These are phyloP conservation scores for Cenopis cana DNA, from an alignment of 2,888 invertebrate genomes.

Conservation along the genomic window DNA sequence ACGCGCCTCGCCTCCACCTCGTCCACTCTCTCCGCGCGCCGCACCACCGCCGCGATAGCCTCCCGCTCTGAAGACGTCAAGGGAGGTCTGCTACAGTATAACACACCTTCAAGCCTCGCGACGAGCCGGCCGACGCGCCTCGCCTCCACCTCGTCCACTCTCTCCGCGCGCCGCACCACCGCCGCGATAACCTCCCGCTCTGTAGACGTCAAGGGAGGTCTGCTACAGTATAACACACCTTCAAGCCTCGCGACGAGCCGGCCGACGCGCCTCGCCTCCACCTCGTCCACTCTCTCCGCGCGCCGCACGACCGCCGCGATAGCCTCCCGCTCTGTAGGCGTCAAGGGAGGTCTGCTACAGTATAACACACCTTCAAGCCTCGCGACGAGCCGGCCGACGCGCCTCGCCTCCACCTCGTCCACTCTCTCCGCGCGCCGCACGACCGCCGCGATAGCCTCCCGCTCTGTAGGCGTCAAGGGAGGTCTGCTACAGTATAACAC, in stretches of 20 bases:
- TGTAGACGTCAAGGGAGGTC: too few species aligned
- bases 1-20: slow-evolving; percentile 78
- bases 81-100: too few species aligned
- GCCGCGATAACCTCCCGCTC: slow-evolving; percentile 79
- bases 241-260: slow-evolving; percentile 95
- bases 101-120: slow-evolving; percentile 92
- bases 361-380: slow-evolving; percentile 89
- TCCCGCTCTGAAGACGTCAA: slow-evolving; percentile 76
- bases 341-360: too few species aligned
- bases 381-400: slow-evolving; percentile 92
- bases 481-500: slow-evolving; percentile 10
- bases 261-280: slow-evolving; percentile 85
- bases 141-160: slow-evolving; percentile 77
- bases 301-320: slow-evolving; percentile 78
- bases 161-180: slow-evolving; percentile 78
- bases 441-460: slow-evolving; percentile 78
- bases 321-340: slow-evolving; percentile 72
- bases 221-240: too few species aligned
- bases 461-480: too few species aligned
- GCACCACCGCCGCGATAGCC: slow-evolving; percentile 78
- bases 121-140: slow-evolving; percentile 89
- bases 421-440: slow-evolving; percentile 78
- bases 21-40: slow-evolving; percentile 77
- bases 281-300: slow-evolving; percentile 78
- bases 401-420: slow-evolving; percentile 75